These are phyloP conservation scores for Macrophya annulata DNA, from an alignment of 2,888 invertebrate genomes.

Conservation along the genomic window DNA sequence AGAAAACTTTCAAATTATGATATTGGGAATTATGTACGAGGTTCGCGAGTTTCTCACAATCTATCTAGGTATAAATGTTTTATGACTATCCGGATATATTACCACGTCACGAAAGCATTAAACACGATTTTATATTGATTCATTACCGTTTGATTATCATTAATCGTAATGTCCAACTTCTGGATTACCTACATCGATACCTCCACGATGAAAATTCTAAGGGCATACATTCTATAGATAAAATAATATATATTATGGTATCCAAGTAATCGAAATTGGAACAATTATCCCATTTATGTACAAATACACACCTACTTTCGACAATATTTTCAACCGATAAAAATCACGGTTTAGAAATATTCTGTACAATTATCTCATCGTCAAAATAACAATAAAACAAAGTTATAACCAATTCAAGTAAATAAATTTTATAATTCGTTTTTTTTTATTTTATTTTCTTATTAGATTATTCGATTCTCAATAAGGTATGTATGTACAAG, in stretches of 20 bases:
- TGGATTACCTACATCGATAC: neutral
- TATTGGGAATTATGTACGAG: neutral
- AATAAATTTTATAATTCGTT: neutral
- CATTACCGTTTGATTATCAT: conserved; percentile 23
- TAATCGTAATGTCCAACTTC: conserved; percentile 8
- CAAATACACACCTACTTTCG: neutral
- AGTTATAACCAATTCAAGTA: neutral
- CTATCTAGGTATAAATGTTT: conserved; percentile 10
- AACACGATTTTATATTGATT: neutral
- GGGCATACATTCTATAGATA: neutral
- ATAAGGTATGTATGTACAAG: neutral
- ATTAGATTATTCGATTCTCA: neutral
- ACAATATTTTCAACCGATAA: neutral
- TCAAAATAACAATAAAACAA: neutral
- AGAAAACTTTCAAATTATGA: neutral
- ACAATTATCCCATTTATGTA: neutral
- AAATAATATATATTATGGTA: neutral
- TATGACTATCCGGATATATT: neutral
- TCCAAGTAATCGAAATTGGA: neutral
- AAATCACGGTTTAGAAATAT: neutral
- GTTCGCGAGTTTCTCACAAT: neutral
- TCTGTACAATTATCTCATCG: neutral
- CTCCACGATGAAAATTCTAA: neutral
- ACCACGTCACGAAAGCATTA: neutral
- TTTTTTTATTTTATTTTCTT: neutral